Percentiles rank a stretch among this genome's conserved stretches.
Conservation (phyloP, 2,888 invertebrate genomes). For the Hyposoter didymator region DNA sequence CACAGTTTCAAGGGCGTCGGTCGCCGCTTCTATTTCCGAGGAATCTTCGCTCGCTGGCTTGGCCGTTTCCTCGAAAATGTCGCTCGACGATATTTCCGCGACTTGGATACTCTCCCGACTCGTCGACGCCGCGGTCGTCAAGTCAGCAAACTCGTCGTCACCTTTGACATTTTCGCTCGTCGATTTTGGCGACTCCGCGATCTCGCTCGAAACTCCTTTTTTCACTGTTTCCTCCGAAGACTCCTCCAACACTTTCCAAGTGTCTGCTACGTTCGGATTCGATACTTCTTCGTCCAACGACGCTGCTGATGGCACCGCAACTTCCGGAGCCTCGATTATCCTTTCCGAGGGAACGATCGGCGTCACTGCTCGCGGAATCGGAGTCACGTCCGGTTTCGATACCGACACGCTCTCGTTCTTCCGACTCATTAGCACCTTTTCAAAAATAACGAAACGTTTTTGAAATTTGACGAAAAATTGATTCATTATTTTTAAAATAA, state of each 20-base stretch:
- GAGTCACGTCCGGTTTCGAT: constrained; percentile 61
- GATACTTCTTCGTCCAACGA: constrained; percentile 25
- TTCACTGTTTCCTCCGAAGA: constrained; percentile 28
- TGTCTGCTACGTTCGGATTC: constrained; percentile 54
- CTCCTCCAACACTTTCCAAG: constrained; percentile 37
- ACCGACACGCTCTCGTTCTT: constrained; percentile 74
- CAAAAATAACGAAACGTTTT: constrained; percentile 19
- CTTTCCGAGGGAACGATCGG: constrained; percentile 33
- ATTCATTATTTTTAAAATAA: too few species aligned
- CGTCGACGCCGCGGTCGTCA: constrained; percentile 13
- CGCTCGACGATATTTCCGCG: constrained; percentile 79
- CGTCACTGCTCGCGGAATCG: constrained; percentile 52
- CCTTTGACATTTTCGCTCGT: constrained; percentile 1
- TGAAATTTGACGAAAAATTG: too few species aligned
- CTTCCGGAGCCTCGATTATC: constrained; percentile 28
- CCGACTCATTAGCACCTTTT: constrained; percentile 78
- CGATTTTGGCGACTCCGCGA: constrained; percentile 71
- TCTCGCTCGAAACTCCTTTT: neutral
- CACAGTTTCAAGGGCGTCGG: constrained; percentile 62
- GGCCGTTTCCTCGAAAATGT: constrained; percentile 69
- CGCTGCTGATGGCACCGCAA: neutral
- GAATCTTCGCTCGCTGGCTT: constrained; percentile 52
- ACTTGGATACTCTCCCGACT: constrained; percentile 77
- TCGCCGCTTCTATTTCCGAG: constrained; percentile 18
- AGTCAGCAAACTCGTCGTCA: neutral